Conservation (phyloP, 64 coral and sea anemone genomes). For the Stichodactyla helianthus region DNA sequence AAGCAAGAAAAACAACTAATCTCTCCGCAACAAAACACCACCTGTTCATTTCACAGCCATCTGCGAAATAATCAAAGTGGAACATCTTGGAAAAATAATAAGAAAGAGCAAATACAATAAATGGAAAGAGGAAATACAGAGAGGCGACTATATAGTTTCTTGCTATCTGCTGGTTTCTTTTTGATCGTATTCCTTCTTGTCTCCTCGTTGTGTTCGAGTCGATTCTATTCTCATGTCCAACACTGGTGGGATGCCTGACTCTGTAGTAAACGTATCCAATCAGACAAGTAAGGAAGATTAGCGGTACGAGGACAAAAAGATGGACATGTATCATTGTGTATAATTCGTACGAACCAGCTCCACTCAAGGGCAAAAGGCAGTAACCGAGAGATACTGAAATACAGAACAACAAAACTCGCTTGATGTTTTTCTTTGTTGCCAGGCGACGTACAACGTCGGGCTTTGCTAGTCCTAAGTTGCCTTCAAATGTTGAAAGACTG, state of each 20-base stretch:
- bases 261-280: background rate
- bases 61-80: conserved; percentile 1
- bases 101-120: background rate
- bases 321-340: background rate
- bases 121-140: background rate
- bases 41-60: background rate
- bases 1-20: background rate
- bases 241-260: background rate
- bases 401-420: background rate
- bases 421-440: background rate
- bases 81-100: conserved; percentile 9
- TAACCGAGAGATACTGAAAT: background rate
- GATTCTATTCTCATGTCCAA: background rate
- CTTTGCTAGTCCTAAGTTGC: background rate
- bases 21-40: background rate
- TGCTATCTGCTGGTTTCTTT: background rate
- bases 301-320: background rate
- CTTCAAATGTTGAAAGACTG: background rate
- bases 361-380: background rate
- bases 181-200: background rate
- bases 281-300: background rate
- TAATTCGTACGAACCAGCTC: background rate
- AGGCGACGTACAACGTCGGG: background rate
- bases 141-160: background rate
- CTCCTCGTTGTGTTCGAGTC: background rate